Percentiles rank a stretch among this genome's conserved stretches.
Evolutionary conservation across 1,140 invertebrate species (phyloP).

Genomic region (Eciton burchellii): DNA sequence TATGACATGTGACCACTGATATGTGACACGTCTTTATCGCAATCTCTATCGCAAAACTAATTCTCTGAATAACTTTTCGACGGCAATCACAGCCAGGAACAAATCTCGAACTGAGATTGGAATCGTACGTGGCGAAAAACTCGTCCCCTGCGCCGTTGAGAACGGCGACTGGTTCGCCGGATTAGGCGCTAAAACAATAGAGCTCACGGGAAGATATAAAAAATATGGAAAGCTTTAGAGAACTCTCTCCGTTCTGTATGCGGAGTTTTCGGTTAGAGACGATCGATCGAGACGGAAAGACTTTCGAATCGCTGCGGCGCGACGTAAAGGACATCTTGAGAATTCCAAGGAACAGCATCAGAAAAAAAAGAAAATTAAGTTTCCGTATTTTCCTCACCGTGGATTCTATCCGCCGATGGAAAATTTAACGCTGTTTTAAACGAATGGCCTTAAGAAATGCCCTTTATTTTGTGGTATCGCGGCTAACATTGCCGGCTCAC

Average conservation of each 20-base stretch:
- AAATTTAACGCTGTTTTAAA: constrained; percentile 16
- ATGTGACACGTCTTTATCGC: too few species aligned
- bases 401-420: background rate
- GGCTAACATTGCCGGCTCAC: background rate
- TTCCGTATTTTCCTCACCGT: background rate
- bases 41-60: background rate
- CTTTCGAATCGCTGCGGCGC: background rate
- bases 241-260: background rate
- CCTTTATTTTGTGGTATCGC: background rate
- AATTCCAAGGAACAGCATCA: constrained; percentile 23
- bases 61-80: background rate
- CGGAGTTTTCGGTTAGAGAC: background rate
- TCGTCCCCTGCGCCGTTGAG: background rate
- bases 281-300: background rate
- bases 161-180: background rate
- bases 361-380: background rate
- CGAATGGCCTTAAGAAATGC: background rate
- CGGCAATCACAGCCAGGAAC: background rate
- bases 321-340: background rate
- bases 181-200: constrained; percentile 17
- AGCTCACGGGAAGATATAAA: background rate
- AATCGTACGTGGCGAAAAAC: background rate
- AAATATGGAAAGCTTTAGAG: background rate
- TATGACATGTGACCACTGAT: too few species aligned
- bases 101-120: background rate